Conservation (phyloP, 1,140 invertebrate species). For the Drosophila ohnishii region DNA sequence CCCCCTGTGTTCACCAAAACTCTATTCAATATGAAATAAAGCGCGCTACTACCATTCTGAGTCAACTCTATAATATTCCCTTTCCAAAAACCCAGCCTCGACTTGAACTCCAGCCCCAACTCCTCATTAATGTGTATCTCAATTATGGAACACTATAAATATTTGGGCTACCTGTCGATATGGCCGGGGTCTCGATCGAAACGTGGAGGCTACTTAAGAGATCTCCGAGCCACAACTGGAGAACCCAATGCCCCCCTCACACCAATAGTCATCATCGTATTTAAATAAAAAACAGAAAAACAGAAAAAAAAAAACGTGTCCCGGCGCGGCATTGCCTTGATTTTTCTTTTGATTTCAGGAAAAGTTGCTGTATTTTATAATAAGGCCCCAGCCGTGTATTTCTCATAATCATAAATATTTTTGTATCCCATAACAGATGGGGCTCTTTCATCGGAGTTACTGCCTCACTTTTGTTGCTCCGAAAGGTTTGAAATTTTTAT, state of each 20-base stretch:
- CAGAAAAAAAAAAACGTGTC: slow-evolving; percentile 25
- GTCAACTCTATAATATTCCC: slow-evolving; percentile 32
- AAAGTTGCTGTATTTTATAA: slow-evolving; percentile 81
- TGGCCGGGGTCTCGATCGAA: slow-evolving; percentile 35
- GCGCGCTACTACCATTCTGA: slow-evolving; percentile 72
- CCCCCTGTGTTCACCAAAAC: not conserved
- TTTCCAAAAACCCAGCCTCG: slow-evolving; percentile 1
- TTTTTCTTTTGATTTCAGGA: slow-evolving; percentile 78
- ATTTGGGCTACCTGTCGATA: slow-evolving; percentile 81
- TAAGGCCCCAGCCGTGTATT: slow-evolving; percentile 70
- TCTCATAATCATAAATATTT: slow-evolving; percentile 81
- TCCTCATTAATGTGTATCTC: slow-evolving; percentile 79
- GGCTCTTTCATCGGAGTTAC: slow-evolving; percentile 27
- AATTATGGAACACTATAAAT: slow-evolving; percentile 81
- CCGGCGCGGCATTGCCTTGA: slow-evolving; percentile 55
- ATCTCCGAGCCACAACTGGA: slow-evolving; percentile 42
- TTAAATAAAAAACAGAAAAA: slow-evolving; percentile 56
- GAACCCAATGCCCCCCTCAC: slow-evolving; percentile 18
- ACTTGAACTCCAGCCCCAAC: slow-evolving; percentile 11
- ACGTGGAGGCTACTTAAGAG: slow-evolving; percentile 60
- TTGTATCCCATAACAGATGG: slow-evolving; percentile 53
- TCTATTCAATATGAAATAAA: slow-evolving; percentile 78
- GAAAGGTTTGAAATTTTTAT: slow-evolving; percentile 57
- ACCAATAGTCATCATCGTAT: slow-evolving; percentile 33
- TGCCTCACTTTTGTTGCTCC: slow-evolving; percentile 31